Percentiles rank a stretch among this genome's conserved stretches.
Evolutionary conservation across 2,113 vertebrate genomes (phyloP).

Genomic region (Tachuris rubrigastra): DNA sequence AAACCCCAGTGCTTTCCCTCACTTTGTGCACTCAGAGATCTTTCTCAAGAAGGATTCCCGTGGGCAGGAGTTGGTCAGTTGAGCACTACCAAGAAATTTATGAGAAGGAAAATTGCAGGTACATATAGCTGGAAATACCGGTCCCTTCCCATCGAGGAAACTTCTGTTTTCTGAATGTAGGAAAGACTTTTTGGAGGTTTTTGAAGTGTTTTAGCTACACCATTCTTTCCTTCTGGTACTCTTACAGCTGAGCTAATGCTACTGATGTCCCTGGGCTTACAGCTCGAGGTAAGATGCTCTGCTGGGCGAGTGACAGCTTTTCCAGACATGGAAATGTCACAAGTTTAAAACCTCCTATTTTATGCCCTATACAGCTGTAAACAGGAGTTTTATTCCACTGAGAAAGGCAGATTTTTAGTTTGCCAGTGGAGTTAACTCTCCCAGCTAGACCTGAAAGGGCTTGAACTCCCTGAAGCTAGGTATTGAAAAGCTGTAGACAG

Average conservation of each 20-base stretch:
- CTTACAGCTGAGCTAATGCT: constrained; percentile 31
- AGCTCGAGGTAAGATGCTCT: neutral
- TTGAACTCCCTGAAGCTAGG: constrained; percentile 38
- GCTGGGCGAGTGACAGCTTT: neutral
- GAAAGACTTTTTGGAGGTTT: neutral
- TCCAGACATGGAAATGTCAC: constrained; percentile 47
- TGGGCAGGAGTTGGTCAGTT: neutral
- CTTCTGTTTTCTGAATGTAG: neutral
- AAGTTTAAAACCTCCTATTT: constrained; percentile 35
- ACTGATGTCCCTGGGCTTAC: constrained; percentile 9
- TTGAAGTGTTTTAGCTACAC: neutral
- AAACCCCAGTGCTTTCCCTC: neutral
- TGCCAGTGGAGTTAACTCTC: neutral
- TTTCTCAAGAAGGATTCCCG: neutral
- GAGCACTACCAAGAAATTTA: neutral
- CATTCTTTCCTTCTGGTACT: neutral
- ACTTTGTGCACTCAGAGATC: neutral
- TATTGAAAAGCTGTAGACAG: constrained; percentile 16
- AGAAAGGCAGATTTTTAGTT: constrained; percentile 26
- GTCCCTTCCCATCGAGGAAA: neutral
- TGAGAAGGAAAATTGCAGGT: neutral
- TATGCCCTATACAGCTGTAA: constrained; percentile 4
- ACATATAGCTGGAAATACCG: neutral
- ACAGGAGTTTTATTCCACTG: constrained; percentile 34
- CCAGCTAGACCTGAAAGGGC: neutral